A percentile compares a stretch with the other conserved stretches of the same genome.
Conservation (phyloP, 2,888 invertebrate species). For the Drosophila anomelani region DNA sequence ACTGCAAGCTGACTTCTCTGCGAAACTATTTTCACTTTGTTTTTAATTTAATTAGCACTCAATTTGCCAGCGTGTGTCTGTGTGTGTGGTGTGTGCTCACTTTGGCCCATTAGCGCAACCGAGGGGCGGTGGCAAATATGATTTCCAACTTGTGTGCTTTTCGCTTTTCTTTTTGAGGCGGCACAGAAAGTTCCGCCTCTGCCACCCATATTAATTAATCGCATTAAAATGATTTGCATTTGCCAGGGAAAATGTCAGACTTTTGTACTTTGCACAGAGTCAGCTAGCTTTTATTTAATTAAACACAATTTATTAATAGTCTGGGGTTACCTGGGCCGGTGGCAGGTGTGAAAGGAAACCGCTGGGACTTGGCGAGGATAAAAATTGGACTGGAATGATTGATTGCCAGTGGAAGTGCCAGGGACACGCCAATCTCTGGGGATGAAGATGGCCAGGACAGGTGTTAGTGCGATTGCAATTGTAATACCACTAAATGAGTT, state of each 20-base stretch:
- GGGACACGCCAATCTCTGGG: conserved; percentile 30
- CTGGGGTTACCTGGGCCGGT: background rate
- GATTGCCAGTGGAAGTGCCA: conserved; percentile 41
- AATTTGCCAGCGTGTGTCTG: conserved; percentile 47
- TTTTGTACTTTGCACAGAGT: conserved; percentile 17
- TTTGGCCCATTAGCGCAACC: conserved; percentile 30
- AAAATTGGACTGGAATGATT: conserved; percentile 65
- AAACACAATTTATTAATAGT: conserved; percentile 56
- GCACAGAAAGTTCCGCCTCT: conserved; percentile 45
- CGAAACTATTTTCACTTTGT: conserved; percentile 68
- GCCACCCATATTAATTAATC: conserved; percentile 64
- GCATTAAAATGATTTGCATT: conserved; percentile 66
- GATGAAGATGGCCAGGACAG: conserved; percentile 25
- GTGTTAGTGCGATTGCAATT: conserved; percentile 67
- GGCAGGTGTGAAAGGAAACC: conserved; percentile 15
- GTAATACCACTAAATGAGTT: conserved; percentile 69
- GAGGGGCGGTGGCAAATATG: conserved; percentile 43
- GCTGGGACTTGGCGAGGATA: conserved; percentile 52
- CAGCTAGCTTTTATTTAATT: conserved; percentile 32
- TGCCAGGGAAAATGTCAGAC: conserved; percentile 9
- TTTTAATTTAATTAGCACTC: conserved; percentile 75
- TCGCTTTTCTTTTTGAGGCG: conserved; percentile 51
- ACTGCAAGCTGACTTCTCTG: conserved; percentile 58
- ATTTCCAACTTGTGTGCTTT: conserved; percentile 53
- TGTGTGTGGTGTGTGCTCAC: conserved; percentile 23